Evolutionary conservation across 2,113 vertebrate genomes (phyloP).

Genomic region (Chelonoidis abingdonii): DNA sequence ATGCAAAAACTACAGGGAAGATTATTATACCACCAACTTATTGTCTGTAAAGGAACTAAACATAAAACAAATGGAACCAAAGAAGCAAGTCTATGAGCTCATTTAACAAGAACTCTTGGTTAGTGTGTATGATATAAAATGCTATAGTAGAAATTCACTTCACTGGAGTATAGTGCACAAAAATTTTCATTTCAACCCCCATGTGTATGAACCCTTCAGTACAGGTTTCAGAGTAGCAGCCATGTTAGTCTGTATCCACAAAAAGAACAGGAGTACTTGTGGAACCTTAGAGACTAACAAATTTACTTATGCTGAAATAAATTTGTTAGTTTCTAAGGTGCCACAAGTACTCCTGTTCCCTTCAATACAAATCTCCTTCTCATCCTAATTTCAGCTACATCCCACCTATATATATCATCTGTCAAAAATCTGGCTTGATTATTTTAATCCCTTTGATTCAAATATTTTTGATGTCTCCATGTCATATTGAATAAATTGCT

Average conservation of each 20-base stretch:
- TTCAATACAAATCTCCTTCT: background rate
- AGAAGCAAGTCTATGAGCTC: background rate
- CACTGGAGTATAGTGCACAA: background rate
- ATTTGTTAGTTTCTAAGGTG: too few relatives aligned
- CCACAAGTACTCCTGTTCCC: too few relatives aligned
- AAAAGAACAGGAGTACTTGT: too few relatives aligned
- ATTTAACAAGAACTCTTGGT: background rate
- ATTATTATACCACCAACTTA: background rate
- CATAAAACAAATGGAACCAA: background rate
- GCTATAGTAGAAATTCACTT: background rate
- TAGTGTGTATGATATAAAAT: background rate
- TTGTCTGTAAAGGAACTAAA: background rate
- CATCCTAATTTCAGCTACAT: background rate
- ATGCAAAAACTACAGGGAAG: background rate
- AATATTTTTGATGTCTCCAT: background rate
- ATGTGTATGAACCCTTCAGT: background rate
- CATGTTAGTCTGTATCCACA: too few relatives aligned
- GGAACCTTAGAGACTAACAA: too few relatives aligned
- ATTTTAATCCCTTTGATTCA: background rate
- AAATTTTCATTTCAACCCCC: background rate
- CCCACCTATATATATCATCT: background rate
- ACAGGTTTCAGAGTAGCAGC: background rate
- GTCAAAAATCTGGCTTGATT: background rate
- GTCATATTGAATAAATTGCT: background rate
- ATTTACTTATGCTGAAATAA: too few relatives aligned